Conservation (phyloP, 2,888 invertebrate species). For the Choreutis nemorana region DNA sequence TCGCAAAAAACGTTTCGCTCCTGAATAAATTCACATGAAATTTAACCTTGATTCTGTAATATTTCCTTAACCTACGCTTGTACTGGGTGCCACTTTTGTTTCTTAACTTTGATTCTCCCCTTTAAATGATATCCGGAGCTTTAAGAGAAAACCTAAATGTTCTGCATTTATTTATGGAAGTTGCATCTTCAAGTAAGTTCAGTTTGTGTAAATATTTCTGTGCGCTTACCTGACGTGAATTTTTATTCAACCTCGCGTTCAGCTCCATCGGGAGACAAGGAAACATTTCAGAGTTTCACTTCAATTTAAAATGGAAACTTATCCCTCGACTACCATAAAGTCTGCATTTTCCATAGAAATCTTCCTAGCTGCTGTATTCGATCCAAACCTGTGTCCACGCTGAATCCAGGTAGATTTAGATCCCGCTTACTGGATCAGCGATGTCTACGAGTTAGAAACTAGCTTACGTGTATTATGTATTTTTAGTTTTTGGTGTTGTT, state of each 20-base stretch:
- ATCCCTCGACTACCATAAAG: slow-evolving; percentile 63
- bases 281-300: slow-evolving; percentile 59
- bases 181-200: slow-evolving; percentile 27
- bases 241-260: slow-evolving; percentile 48
- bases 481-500: slow-evolving; percentile 62
- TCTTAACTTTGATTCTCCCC: neutral
- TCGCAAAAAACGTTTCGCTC: slow-evolving; percentile 35
- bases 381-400: slow-evolving; percentile 56
- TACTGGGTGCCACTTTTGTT: too few species aligned
- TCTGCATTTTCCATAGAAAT: slow-evolving; percentile 64
- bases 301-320: slow-evolving; percentile 65
- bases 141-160: slow-evolving; percentile 14
- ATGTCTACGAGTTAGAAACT: slow-evolving; percentile 27
- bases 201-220: slow-evolving; percentile 53
- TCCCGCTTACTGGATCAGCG: slow-evolving; percentile 36
- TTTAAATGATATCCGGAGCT: slow-evolving; percentile 1
- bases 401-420: slow-evolving; percentile 58
- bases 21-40: slow-evolving; percentile 29
- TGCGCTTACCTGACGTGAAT: slow-evolving; percentile 50
- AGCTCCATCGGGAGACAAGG: slow-evolving; percentile 49
- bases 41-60: slow-evolving; percentile 21
- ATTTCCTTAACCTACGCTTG: slow-evolving; percentile 12
- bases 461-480: slow-evolving; percentile 38
- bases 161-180: slow-evolving; percentile 29
- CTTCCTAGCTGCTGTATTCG: slow-evolving; percentile 47